A percentile compares a stretch with the other conserved stretches of the same genome.
These are phyloP conservation scores for Glyphotaelius pellucidus DNA, from an alignment of 2,888 invertebrate genomes.

Conservation along the genomic window DNA sequence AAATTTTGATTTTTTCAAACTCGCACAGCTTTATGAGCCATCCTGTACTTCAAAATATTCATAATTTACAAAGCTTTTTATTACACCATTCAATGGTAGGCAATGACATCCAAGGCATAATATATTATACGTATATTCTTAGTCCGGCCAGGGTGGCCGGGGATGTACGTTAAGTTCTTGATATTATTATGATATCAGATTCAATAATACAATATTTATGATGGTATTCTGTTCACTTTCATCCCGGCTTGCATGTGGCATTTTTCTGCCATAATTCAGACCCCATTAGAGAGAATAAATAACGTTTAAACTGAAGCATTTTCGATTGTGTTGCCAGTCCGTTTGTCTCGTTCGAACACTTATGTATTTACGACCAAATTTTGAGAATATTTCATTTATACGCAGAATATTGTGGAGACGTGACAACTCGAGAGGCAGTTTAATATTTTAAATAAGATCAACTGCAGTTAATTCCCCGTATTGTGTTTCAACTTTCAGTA, in stretches of 20 bases:
- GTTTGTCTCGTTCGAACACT: background rate
- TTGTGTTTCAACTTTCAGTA: too few relatives aligned
- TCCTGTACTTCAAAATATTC: background rate
- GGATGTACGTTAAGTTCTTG: background rate
- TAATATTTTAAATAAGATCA: background rate
- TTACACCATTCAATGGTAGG: background rate
- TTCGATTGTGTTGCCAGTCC: conserved; percentile 36
- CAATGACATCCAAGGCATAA: background rate
- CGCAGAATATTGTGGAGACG: background rate
- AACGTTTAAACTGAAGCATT: conserved; percentile 32
- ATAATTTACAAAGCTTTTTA: background rate
- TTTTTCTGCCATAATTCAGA: conserved; percentile 22
- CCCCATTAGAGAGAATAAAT: conserved; percentile 31
- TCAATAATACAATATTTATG: conserved; percentile 8
- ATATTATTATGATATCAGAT: background rate
- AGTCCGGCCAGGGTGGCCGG: background rate
- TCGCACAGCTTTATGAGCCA: too few relatives aligned
- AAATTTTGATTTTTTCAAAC: too few relatives aligned
- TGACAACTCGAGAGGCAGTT: background rate
- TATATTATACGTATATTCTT: background rate
- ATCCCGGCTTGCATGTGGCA: background rate
- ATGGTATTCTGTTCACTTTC: background rate
- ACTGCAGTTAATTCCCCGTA: background rate
- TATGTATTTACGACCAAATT: conserved; percentile 21
- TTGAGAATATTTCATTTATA: background rate